Evolutionary conservation across 2,888 invertebrate genomes (phyloP).

Genomic region (Eutolmus rufibarbis): DNA sequence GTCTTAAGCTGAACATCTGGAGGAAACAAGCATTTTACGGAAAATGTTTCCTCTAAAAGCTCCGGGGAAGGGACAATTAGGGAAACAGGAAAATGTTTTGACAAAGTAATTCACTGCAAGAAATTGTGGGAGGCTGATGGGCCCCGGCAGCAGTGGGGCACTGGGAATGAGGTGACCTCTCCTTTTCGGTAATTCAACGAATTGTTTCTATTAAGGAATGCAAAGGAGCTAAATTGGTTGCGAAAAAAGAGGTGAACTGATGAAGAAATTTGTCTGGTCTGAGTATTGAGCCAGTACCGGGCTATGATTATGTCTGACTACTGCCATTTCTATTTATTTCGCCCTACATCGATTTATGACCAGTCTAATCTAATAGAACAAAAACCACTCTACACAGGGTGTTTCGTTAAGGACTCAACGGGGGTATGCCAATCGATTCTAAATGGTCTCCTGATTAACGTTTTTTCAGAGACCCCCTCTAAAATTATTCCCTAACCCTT

Average conservation of each 20-base stretch:
- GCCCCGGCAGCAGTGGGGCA: background rate
- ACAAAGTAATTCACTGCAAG: background rate
- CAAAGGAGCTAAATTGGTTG: background rate
- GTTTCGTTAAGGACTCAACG: too few relatives aligned
- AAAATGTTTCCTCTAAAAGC: background rate
- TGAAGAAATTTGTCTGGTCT: background rate
- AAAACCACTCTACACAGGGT: too few relatives aligned
- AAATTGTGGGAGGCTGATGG: background rate
- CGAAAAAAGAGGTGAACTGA: background rate
- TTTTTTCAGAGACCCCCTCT: too few relatives aligned
- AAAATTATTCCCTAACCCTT: too few relatives aligned
- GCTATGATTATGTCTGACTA: too few relatives aligned
- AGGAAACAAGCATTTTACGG: background rate
- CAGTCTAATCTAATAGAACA: too few relatives aligned
- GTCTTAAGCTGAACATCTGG: background rate
- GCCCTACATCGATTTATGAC: too few relatives aligned
- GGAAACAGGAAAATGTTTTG: constrained; percentile 1
- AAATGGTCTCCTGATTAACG: too few relatives aligned
- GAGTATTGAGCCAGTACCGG: too few relatives aligned
- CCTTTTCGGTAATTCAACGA: background rate
- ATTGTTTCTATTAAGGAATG: background rate
- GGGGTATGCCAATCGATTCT: too few relatives aligned
- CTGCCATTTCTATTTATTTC: too few relatives aligned
- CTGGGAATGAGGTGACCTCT: background rate
- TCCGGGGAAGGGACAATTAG: background rate